Evolutionary conservation across 2,888 invertebrate species (phyloP), one percentile per base, ranked within the genome.

Genomic region (Pammene aurita): DNA sequence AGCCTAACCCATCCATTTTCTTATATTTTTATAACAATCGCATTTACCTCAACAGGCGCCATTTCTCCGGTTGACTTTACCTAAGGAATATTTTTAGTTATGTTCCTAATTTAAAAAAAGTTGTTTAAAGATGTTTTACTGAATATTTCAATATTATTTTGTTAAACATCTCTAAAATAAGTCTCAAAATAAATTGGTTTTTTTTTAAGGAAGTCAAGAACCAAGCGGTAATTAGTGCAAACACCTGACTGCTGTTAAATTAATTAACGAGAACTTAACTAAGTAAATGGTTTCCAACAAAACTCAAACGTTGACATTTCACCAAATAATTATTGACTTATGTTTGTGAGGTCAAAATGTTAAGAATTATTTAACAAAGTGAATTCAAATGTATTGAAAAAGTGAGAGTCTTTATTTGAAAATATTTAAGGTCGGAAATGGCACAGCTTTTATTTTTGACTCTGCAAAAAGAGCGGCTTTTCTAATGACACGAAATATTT

Each of bases 401-500:
- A 9, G 46, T 58, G 16, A 13, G 55, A 67, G 52, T 18, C 60
- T 74, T 74, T 84, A 80, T 58, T 0, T 0, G 0, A 0, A 18
- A 5, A 0, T 0, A 0, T 6, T 61, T 79, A 84, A 75, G 72
- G 78, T 76, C 71, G 65, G 76, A 75, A 76, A 66, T 74, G 2
- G 52, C 13, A 9, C 26, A 52, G 46, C 57, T 16, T 48, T 55
- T 44, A 9, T 50, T 55, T 16, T 13, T 18, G 48, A 14, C 13
- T 16, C 26, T 63, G 72, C 60, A 60, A 63, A 73, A 75, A 71
- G 63, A 72, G 77, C 63, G 70, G 67, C 74, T 74, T 16, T 71
- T 74, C 78, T 86, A 88, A 87, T 84, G 84, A 89, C 78, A 81
- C 80, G 82, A 85, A 88, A 88, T 86, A 86, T 88, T 88, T 85